A percentile compares a stretch with the other conserved stretches of the same genome.
phyloP scores from a whole-genome alignment of 2,113 vertebrate species.

The Parotia lawesii region DNA sequence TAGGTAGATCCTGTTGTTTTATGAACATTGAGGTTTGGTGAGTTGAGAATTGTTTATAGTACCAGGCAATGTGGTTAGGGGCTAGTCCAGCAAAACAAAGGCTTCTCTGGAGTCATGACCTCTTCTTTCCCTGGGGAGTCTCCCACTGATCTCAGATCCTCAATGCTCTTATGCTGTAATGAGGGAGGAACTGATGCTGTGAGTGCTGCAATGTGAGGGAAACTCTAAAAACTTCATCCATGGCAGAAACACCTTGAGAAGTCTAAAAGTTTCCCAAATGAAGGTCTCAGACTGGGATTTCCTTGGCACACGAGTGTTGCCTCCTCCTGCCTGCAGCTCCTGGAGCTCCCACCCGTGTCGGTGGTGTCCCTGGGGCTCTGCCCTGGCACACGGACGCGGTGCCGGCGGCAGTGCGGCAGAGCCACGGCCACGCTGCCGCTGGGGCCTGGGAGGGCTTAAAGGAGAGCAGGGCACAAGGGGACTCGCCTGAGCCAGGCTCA shows the following conservation, averaged over 20 bases:
- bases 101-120: background rate
- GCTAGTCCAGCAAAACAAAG: background rate
- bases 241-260: background rate
- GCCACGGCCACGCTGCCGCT: rapidly evolving
- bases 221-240: background rate
- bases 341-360: rapidly evolving
- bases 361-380: rapidly evolving
- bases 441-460: background rate
- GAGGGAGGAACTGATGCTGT: background rate
- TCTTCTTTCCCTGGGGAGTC: background rate
- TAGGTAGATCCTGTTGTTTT: background rate
- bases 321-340: background rate
- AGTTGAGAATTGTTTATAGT: background rate
- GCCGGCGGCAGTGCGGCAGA: background rate
- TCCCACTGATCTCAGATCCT: background rate
- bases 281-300: background rate
- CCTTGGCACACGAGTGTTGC: background rate
- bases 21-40: background rate
- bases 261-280: background rate
- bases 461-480: background rate
- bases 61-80: background rate
- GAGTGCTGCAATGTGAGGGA: rapidly evolving
- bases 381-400: background rate
- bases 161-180: rapidly evolving
- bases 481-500: background rate